Percentiles rank a stretch among this genome's conserved stretches.
These are phyloP conservation scores for Lasioglossum leucozonium DNA, from an alignment of 2,888 invertebrate genomes.

Conservation along the genomic window DNA sequence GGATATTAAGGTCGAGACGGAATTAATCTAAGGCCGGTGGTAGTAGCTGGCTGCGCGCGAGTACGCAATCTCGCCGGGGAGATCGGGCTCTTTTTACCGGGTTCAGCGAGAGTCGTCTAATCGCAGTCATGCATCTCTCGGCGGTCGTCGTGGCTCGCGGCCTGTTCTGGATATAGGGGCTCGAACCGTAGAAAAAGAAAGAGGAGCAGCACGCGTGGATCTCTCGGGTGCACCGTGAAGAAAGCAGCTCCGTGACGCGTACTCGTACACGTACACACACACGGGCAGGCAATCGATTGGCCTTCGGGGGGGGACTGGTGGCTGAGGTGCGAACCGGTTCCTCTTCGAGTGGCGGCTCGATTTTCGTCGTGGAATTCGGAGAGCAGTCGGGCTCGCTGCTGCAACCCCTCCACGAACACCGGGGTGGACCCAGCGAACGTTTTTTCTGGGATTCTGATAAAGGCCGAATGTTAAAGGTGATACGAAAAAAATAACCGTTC, in stretches of 20 bases:
- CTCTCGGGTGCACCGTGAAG: constrained; percentile 69
- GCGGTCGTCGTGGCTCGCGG: constrained; percentile 59
- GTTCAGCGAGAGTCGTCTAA: constrained; percentile 45
- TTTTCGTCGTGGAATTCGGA: constrained; percentile 69
- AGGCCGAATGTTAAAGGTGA: background rate
- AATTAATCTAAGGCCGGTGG: constrained; percentile 8
- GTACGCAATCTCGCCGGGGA: constrained; percentile 40
- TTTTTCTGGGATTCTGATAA: too few relatives aligned
- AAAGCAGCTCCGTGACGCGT: constrained; percentile 59
- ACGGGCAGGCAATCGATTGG: constrained; percentile 73
- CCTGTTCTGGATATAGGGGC: constrained; percentile 63
- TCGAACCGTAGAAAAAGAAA: constrained; percentile 33
- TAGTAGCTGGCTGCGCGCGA: background rate
- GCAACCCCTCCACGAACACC: constrained; percentile 59
- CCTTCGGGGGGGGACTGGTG: constrained; percentile 70
- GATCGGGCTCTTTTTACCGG: constrained; percentile 25
- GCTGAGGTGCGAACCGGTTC: constrained; percentile 79
- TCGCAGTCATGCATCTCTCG: constrained; percentile 61
- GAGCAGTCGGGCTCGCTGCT: constrained; percentile 5
- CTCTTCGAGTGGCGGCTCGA: constrained; percentile 45
- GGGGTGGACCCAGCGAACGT: background rate
- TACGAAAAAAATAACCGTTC: too few relatives aligned
- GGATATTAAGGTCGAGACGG: constrained; percentile 26
- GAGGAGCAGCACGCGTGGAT: constrained; percentile 54
- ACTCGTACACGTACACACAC: constrained; percentile 29